Base-by-base conservation (phyloP, 2,797 vertebrate species). In the Microctenopoma steveboyesi region DNA sequence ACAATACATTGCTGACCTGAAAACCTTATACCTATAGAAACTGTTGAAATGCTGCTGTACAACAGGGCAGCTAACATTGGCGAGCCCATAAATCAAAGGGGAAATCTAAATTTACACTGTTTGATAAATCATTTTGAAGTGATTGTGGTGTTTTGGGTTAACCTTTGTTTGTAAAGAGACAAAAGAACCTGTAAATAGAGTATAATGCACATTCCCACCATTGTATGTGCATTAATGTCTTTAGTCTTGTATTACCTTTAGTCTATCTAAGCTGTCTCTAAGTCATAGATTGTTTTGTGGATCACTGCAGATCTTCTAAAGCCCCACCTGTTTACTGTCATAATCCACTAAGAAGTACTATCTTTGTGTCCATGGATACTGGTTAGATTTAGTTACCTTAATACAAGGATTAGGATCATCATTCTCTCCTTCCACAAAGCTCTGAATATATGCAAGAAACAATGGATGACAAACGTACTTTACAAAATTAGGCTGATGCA, bases 371-470 rank as follows among this genome's bases (percentile, higher is more conserved):
- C 7, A 2, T 28, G 72, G 66, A 74, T 55, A 48, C 46, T 6
- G 33, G 46, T 49, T 42, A 22, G 70, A 66, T 81, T 69, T 10
- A 10, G 72, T 87, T 82, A 72, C 83, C 62, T 70, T 66, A 4
- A 45, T 45, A 33, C 65, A n/a, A 67, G 49, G 33, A 33, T 27
- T 5, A n/a, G 78, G 70, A 73, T 76, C 62, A 63, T 42, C 22
- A 45, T 68, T 9, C 47, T 48, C 65, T 79, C 81, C 80, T 59
- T 78, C 54, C 58, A 46, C 33, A 2, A 11, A 27, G 14, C 51
- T 65, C 33, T 79, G 28, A 79, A 64, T 69, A 58, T 56, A 63
- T 16, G 13, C 64, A 13, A 14, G 7, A 5, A 77, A 81, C 78
- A 85, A 85, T 65, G 58, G 47, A 3, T 52, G 66, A 68, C 46